Percentiles rank a stretch among this genome's conserved stretches.
Conservation (phyloP, 2,888 invertebrate species). For the Creontiades dilutus region DNA sequence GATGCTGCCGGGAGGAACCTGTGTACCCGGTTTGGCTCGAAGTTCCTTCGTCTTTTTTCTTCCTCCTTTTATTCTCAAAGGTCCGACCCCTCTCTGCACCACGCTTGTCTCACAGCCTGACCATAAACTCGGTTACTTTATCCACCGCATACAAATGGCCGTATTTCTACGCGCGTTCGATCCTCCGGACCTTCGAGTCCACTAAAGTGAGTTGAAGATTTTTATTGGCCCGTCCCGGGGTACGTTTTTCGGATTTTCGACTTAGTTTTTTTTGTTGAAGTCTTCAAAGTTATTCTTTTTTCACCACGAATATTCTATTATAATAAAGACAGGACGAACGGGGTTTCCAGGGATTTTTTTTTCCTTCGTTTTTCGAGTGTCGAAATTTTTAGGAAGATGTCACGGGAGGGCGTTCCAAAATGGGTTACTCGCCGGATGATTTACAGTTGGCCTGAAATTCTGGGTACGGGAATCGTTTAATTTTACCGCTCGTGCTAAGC, state of each 20-base stretch:
- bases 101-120: conserved; percentile 41
- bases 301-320: conserved; percentile 21
- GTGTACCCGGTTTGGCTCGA: conserved; percentile 62
- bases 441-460: conserved; percentile 6
- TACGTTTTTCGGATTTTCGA: conserved; percentile 43
- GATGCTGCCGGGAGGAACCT: conserved; percentile 32
- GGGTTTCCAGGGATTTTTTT: not conserved
- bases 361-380: conserved; percentile 1
- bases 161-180: conserved; percentile 62
- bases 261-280: conserved; percentile 3
- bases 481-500: not conserved
- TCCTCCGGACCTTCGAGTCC: not conserved
- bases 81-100: not conserved
- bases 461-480: conserved; percentile 1
- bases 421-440: not conserved
- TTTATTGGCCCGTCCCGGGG: conserved; percentile 41
- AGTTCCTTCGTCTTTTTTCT: conserved; percentile 13
- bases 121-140: conserved; percentile 63
- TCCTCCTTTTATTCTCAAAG: not conserved
- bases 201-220: conserved; percentile 67
- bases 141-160: conserved; percentile 67
- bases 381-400: conserved; percentile 48
- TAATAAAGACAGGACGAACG: conserved; percentile 5
- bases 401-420: conserved; percentile 31
- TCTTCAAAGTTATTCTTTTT: conserved; percentile 10